phyloP scores from a whole-genome alignment of 2,113 vertebrate genomes.

The Tylochromis polylepis region DNA sequence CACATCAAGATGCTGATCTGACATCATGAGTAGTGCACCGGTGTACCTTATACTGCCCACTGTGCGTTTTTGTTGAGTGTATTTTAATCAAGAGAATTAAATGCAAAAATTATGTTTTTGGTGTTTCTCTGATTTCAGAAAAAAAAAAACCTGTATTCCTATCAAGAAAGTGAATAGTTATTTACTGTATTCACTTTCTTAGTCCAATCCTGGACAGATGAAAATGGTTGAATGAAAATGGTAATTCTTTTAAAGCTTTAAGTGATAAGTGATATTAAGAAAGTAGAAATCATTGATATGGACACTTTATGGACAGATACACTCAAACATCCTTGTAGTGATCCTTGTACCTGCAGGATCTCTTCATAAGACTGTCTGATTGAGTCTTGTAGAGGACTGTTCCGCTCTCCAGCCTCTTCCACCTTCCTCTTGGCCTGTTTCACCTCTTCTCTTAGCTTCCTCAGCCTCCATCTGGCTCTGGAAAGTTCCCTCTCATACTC shows the following conservation, averaged over 20 bases:
- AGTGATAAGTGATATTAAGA: neutral
- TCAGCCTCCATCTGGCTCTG: slow-evolving; percentile 84
- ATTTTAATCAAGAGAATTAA: neutral
- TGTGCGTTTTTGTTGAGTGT: no score
- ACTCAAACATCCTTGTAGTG: neutral
- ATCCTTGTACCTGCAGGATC: slow-evolving; percentile 65
- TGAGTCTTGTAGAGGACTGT: slow-evolving; percentile 80
- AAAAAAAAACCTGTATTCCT: accelerated
- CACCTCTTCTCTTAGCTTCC: slow-evolving; percentile 84
- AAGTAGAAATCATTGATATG: neutral
- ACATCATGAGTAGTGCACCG: no score
- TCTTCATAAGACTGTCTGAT: slow-evolving; percentile 73
- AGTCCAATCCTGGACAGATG: neutral
- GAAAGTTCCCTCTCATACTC: slow-evolving; percentile 85
- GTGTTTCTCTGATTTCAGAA: neutral
- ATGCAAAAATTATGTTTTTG: accelerated
- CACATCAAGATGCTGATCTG: no score
- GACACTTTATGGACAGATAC: neutral
- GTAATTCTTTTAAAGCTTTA: neutral
- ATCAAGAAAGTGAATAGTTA: neutral
- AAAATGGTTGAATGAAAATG: neutral
- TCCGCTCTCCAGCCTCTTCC: slow-evolving; percentile 80
- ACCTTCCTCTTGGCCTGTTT: slow-evolving; percentile 79
- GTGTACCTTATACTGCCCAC: no score
- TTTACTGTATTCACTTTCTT: neutral